Evolutionary conservation across 2,888 invertebrate species (phyloP), one percentile per base, ranked within the genome.

Genomic region (Drosophila mercatorum): DNA sequence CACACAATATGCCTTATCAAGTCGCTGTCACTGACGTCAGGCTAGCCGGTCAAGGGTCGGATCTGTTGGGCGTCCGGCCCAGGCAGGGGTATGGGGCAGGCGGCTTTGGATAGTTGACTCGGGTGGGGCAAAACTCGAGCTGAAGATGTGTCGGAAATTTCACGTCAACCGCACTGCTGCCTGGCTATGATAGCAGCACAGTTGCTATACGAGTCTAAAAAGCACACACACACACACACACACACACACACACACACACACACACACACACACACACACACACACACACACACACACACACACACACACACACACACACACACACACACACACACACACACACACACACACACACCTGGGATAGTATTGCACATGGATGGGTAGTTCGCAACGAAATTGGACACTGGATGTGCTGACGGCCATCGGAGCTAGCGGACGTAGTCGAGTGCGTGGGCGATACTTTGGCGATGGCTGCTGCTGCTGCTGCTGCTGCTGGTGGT

Each of bases 351-450:
- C 22, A 57, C 47, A 56, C 92, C 91, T 85, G 49, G 92, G 91
- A 69, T 91, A 91, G 70, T 88, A 70, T 31, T 91, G 90, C 58
- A 84, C 75, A 61, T 82, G 80, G 53, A 88, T 78, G 66, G 87
- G 86, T 68, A 91, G 75, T 43, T 87, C 78, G 40, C 81, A 67
- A n/a, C 90, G 88, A 65, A 73, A 80, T 60, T 81, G 83, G 31
- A 64, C 62, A 59, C 62, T 71, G 47, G 72, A 57, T 46, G 80
- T 40, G 51, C 51, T 51, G 51, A 61, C 43, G 26, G 40, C 6
- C 41, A 58, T 36, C 36, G 77, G 58, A 22, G 79, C 40, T 49
- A 78, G 40, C 2, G 77, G 75, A 38, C 70, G 65, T 34, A 75
- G 53, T 22, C 74, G 85, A 17, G 31, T 60, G 36, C 78, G 60